These are phyloP conservation scores for Cichlasoma orientale DNA, from an alignment of 2,797 vertebrate species.

Conservation along the genomic window DNA sequence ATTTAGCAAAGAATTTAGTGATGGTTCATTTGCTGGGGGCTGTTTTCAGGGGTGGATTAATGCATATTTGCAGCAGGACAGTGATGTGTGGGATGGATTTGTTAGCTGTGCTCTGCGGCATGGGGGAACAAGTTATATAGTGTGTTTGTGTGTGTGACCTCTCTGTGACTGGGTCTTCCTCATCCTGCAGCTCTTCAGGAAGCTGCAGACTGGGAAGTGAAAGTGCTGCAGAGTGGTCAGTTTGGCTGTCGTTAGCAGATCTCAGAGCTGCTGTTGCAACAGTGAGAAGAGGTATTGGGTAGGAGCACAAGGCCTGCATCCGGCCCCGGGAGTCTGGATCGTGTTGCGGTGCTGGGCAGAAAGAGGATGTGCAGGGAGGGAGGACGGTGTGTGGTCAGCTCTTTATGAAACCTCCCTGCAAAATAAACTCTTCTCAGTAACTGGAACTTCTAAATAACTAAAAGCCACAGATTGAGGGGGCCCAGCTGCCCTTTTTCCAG, in stretches of 20 bases:
- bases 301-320: not conserved
- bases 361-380: constrained; percentile 30
- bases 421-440: not conserved
- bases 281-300: not conserved
- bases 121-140: not conserved
- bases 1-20: not conserved
- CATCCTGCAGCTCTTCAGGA: constrained; percentile 11
- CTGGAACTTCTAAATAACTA: not conserved
- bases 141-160: not conserved
- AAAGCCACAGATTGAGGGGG: not conserved
- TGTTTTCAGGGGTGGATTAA: not conserved
- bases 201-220: constrained; percentile 54
- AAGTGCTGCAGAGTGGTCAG: constrained; percentile 22
- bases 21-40: accelerated
- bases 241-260: constrained; percentile 44
- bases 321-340: not conserved
- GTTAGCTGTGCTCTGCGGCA: not conserved
- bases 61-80: not conserved
- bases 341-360: not conserved
- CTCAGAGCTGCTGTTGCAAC: constrained; percentile 36
- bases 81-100: not conserved
- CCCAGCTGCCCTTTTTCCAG: not conserved
- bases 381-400: not conserved
- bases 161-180: constrained; percentile 10
- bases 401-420: not conserved